Evolutionary conservation across 2,888 invertebrate species (phyloP).

Genomic region (Phyto melanocephala): DNA sequence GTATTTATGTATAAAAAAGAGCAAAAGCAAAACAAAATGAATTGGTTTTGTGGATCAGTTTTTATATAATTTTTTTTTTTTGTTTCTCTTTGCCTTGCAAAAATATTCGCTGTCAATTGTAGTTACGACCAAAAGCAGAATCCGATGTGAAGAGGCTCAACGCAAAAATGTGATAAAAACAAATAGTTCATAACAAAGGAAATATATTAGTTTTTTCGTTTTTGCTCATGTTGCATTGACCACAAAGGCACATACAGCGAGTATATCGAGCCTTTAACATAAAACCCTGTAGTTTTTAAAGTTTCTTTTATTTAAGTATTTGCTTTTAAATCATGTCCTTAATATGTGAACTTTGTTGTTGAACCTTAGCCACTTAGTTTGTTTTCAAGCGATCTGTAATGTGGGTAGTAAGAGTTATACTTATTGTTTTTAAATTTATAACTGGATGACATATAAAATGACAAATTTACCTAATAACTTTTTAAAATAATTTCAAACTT

Average conservation of each 20-base stretch:
- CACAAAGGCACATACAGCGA: conserved; percentile 1
- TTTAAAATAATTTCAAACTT: no score
- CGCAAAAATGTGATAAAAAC: not conserved
- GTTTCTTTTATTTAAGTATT: no score
- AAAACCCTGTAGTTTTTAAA: not conserved
- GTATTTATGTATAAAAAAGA: not conserved
- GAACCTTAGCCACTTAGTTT: no score
- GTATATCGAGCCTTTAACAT: not conserved
- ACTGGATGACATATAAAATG: no score
- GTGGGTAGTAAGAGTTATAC: no score
- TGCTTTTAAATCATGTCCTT: no score
- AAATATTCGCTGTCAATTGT: not conserved
- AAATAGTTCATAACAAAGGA: not conserved
- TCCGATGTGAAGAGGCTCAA: not conserved
- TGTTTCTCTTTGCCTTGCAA: not conserved
- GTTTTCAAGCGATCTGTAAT: no score
- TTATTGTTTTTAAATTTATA: no score
- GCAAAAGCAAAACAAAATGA: not conserved
- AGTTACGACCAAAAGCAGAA: not conserved
- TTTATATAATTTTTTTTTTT: not conserved
- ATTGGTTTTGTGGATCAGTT: not conserved
- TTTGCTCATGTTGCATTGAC: not conserved
- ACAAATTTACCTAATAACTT: no score
- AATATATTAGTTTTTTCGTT: not conserved
- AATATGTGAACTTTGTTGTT: no score